Base-by-base conservation (phyloP, 1,140 invertebrate species). In the Bombus pyrosoma region DNA sequence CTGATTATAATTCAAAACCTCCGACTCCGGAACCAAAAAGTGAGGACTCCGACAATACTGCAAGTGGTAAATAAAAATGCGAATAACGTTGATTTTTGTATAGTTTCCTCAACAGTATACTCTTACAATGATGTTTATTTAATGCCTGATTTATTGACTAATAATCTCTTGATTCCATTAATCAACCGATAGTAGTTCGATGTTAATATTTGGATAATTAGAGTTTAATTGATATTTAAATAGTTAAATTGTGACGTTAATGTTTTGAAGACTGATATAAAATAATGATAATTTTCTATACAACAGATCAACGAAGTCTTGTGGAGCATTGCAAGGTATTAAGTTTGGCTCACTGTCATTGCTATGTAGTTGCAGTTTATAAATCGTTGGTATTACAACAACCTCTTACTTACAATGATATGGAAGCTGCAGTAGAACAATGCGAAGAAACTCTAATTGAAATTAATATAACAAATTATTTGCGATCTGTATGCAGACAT, bases 371-470 rank as follows among this genome's bases (percentile, higher is more conserved):
- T 47, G 96, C 96, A 0, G 94, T 97, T 10, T 97, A 96, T 90
- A 95, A 96, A 86, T 96, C 96, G 18, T 92, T 98, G 66, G 96
- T 97, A 87, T 92, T 96, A 22, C 96, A 96, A 78, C 94, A 96
- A 13, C 94, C 95, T 43, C 93, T 98, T 10, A 96, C 96, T 87
- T 94, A 94, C 34, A 94, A 95, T 66, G 97, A 98, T 91, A 96
- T 98, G 90, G 96, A 97, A 86, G 95, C 96, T 34, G 97, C 97
- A n/a, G 96, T 98, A 59, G 96, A 97, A 91, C 96, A 97, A 87
- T 98, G 97, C 92, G 96, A 97, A 86, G 97, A 98, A 94, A 95
- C 96, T 34, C 93, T 97, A 3, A 94, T 97, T 57, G 97, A 98
- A 92, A 96, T 97, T 82, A 97, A 98, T 91, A 97, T 98, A 39